Evolutionary conservation across 2,888 invertebrate genomes (phyloP).

Genomic region (Zhengitettix transpicula): DNA sequence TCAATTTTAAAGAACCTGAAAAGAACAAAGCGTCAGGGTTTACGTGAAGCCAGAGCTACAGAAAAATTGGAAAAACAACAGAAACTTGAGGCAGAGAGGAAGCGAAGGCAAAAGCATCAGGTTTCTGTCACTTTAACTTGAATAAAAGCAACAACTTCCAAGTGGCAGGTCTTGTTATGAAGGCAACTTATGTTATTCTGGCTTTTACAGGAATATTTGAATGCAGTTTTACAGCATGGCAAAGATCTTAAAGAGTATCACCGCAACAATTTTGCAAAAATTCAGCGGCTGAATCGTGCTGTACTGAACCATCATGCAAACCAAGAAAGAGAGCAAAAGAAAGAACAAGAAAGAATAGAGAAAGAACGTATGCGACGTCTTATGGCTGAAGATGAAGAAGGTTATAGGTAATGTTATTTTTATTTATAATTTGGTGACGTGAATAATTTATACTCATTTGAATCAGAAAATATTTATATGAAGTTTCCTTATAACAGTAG

Average conservation of each 20-base stretch:
- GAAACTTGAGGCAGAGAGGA: conserved; percentile 40
- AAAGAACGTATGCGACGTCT: conserved; percentile 42
- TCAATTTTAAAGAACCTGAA: conserved; percentile 41
- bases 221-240: conserved; percentile 38
- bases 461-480: too few species aligned
- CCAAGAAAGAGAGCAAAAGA: conserved; percentile 43
- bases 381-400: conserved; percentile 48
- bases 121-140: conserved; percentile 1
- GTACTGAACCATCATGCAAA: conserved; percentile 40
- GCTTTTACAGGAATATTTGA: conserved; percentile 32
- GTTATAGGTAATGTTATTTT: conserved; percentile 25
- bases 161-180: neutral
- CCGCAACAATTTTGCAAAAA: conserved; percentile 29
- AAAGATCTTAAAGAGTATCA: conserved; percentile 44
- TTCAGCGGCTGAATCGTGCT: conserved; percentile 37
- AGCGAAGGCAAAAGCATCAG: conserved; percentile 37
- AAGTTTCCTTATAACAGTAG: too few species aligned
- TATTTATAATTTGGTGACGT: too few species aligned
- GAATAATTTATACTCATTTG: too few species aligned
- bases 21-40: conserved; percentile 38
- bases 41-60: conserved; percentile 43
- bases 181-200: neutral
- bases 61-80: conserved; percentile 46
- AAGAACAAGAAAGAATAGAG: conserved; percentile 44
- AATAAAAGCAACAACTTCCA: too few species aligned